These are phyloP conservation scores for Spheniscus humboldti DNA, from an alignment of 2,797 vertebrate genomes.

Conservation along the genomic window DNA sequence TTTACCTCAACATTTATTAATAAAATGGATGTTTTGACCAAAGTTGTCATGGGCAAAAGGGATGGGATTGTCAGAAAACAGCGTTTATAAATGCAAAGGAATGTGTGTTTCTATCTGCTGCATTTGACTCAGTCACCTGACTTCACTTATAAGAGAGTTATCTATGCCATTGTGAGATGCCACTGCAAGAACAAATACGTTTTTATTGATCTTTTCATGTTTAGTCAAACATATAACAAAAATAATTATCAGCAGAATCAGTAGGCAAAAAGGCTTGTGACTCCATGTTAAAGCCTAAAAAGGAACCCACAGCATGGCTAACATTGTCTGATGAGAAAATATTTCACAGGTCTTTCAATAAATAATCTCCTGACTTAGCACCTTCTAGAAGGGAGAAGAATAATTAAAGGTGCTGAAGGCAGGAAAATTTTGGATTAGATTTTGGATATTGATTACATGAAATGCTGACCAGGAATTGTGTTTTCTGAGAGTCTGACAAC, in stretches of 20 bases:
- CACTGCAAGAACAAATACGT: neutral
- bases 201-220: neutral
- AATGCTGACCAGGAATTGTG: neutral
- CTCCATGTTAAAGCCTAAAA: neutral
- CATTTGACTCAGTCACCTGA: neutral
- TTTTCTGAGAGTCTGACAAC: neutral
- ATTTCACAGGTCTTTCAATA: neutral
- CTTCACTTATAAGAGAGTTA: neutral
- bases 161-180: neutral
- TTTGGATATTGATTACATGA: neutral
- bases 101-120: neutral
- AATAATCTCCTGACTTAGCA: neutral
- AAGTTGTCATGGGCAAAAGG: neutral
- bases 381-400: neutral
- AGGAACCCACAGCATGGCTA: neutral
- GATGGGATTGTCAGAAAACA: neutral
- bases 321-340: neutral
- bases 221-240: neutral
- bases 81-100: neutral
- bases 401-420: constrained; percentile 2
- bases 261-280: neutral
- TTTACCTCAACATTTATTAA: constrained; percentile 52
- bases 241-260: neutral
- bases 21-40: neutral
- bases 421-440: neutral